Conservation (phyloP, 2,113 vertebrate genomes). For the Tenrec ecaudatus region DNA sequence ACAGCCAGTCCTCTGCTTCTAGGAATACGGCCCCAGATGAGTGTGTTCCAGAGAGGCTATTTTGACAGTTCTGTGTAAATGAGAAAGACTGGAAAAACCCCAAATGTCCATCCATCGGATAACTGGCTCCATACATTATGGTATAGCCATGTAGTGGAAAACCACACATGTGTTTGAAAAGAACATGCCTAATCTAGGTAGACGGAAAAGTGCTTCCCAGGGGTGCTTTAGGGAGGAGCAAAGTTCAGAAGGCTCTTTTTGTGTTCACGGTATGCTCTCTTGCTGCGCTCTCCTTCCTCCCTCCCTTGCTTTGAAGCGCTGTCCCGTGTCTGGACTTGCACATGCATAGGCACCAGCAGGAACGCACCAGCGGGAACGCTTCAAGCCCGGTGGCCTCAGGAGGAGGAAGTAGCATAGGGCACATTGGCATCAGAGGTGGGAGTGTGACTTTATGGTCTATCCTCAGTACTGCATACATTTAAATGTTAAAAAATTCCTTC, state of each 20-base stretch:
- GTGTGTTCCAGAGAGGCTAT: neutral
- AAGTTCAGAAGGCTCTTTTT: neutral
- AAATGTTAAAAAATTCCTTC: too few relatives aligned
- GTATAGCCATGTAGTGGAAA: neutral
- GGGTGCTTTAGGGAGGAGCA: neutral
- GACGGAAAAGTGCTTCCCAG: neutral
- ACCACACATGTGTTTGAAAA: neutral
- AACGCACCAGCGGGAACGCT: neutral
- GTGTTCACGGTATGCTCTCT: neutral
- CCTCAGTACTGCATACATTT: neutral
- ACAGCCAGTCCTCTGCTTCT: conserved; percentile 62
- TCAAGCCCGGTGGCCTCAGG: neutral
- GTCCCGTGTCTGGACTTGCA: neutral
- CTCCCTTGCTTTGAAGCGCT: neutral
- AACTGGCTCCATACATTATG: neutral
- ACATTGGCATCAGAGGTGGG: neutral
- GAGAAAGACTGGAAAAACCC: conserved; percentile 57
- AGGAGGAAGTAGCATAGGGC: neutral
- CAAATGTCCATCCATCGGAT: neutral
- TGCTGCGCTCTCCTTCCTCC: rapidly evolving
- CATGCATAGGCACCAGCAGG: too few relatives aligned
- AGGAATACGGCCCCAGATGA: conserved; percentile 67
- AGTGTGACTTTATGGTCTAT: neutral
- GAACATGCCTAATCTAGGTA: rapidly evolving
- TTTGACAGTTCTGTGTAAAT: conserved; percentile 51